Base-by-base conservation (phyloP, 2,888 invertebrate genomes). In the Zhengitettix transpicula region DNA sequence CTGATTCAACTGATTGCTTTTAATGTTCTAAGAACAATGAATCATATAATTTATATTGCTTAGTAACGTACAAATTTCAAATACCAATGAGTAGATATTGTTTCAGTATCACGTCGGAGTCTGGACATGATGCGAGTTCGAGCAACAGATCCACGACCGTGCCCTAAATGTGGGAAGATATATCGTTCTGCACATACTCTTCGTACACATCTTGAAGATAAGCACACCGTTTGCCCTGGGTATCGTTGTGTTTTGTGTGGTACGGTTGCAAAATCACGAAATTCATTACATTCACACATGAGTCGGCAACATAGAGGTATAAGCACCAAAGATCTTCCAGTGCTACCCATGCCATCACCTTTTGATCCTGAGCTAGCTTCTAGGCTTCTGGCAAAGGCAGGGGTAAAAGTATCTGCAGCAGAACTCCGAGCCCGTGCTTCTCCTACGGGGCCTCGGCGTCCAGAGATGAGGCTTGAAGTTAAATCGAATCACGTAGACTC, bases 201-300 rank as follows among this genome's bases (percentile, higher is more conserved):
- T 67, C 81, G 92, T 65, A 93, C 93, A 41, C 93, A 93, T 73
- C 79, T 93, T 64, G 93, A 93, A 73, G 93, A 93, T 72, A 93
- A 93, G 71, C 93, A 93, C 73, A 93, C 93, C 44, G 85, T 92
- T 68, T 93, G 93, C 71, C 91, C 91, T 0, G 93, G 93, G 58
- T 93, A 92, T 71, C 81, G 93, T 58, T 93, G 93, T 73, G 92
- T 92, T 3, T 78, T 93, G 1, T 93, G 93, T 73, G 92, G 93
- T 63, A 93, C 93, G 0, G 92, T 93, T 61, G 93, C 93, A 54
- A 93, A 93, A 74, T 91, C 90, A 0, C 81, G 93, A 65, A 93
- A 93, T 75, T 91, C 91, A 0, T 78, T 93, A 59, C 93, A 93
- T 76, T 92, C 92, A 61, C 93, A 93, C 74, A 93, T 93, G 93